Conservation (phyloP, 2,113 vertebrate genomes). For the Solea solea region DNA sequence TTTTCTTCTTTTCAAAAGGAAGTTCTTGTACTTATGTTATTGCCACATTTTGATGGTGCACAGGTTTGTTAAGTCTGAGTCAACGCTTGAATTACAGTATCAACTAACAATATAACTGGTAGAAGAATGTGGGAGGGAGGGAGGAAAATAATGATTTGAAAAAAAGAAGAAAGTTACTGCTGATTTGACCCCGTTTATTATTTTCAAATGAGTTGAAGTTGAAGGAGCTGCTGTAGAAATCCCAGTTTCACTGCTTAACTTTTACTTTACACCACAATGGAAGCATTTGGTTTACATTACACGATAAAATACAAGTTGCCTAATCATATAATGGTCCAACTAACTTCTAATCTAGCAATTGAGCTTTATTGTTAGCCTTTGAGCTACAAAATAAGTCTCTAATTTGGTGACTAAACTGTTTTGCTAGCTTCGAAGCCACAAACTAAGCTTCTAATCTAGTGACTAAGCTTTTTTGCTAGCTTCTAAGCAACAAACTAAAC, state of each 20-base stretch:
- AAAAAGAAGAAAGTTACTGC: not conserved
- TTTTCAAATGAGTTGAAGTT: slow-evolving; percentile 17
- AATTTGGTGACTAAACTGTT: too few relatives aligned
- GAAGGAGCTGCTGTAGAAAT: slow-evolving; percentile 38
- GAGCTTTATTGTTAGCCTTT: too few relatives aligned
- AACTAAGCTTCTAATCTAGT: too few relatives aligned
- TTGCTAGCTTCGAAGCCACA: too few relatives aligned
- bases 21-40: slow-evolving; percentile 56
- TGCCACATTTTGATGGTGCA: slow-evolving; percentile 65
- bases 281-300: not conserved
- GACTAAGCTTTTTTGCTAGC: too few relatives aligned
- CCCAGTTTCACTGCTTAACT: slow-evolving; percentile 15
- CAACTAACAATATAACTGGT: slow-evolving; percentile 46
- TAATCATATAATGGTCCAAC: not conserved
- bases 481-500: too few relatives aligned
- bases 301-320: not conserved
- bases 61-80: slow-evolving; percentile 57
- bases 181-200: slow-evolving; percentile 42
- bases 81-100: slow-evolving; percentile 43
- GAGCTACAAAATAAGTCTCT: too few relatives aligned
- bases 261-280: not conserved
- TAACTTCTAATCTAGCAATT: too few relatives aligned
- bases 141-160: not conserved
- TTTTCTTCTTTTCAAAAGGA: slow-evolving; percentile 51
- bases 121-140: slow-evolving; percentile 29